Base-by-base conservation (phyloP, 92 coral and sea anemone species). In the Epizoanthus stellaris region DNA sequence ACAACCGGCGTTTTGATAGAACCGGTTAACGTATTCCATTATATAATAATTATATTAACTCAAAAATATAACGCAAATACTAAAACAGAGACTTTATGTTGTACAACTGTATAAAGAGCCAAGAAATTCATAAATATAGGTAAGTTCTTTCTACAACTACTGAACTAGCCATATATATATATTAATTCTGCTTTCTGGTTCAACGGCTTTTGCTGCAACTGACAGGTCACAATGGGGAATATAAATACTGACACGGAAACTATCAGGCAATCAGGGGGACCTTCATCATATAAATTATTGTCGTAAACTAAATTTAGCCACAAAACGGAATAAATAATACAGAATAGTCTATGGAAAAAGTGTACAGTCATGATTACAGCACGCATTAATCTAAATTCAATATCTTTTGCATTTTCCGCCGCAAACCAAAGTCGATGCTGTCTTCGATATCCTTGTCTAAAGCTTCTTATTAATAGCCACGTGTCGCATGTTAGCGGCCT, bases 301-400 rank as follows among this genome's bases (percentile, higher is more conserved):
- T 79, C 59, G 12, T 43, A 5, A 45, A 45, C 72, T 79, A 79
- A 79, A 79, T 43, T 79, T 79, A 79, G 83, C 45, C 1, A 19
- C 59, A 45, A 67, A 13, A 5, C 3, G 8, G 47, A 67, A 34
- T 67, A 66, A 0, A 68, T 52, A 9, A 9, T 52, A 30, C 2
- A 5, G 42, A 38, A 68, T 67, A 7, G 12, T 53, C 40, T 10
- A 52, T 64, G 47, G 45, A 12, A 79, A 62, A 12, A 62, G 72
- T 79, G 83, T 62, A 19, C 9, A 42, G 60, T 62, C 83, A 76
- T 43, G 83, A 63, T 64, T 79, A 23, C 38, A n/a, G 70, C 13
- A 11, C 30, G 34, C 40, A 13, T 59, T 16, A 10, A 11, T 40
- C 58, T 17, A 71, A 40, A 34, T 17, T 73, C 62, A 49, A 63